Evolutionary conservation across 2,888 invertebrate species (phyloP).

Genomic region (Lasioglossum villosulum): DNA sequence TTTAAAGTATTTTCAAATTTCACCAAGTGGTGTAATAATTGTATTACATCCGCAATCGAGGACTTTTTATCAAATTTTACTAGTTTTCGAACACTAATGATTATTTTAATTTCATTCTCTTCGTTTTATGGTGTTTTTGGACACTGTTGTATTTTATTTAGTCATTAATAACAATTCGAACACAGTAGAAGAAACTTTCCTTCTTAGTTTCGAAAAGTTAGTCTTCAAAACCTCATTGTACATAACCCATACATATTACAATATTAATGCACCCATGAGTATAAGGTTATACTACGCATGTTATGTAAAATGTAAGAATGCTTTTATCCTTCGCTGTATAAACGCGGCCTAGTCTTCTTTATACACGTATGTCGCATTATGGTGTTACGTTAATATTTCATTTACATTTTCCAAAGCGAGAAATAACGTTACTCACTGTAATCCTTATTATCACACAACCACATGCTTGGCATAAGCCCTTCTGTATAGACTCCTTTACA

Average conservation of each 20-base stretch:
- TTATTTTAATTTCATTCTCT: neutral
- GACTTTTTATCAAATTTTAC: neutral
- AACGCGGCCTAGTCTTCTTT: neutral
- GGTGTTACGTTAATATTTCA: conserved; percentile 15
- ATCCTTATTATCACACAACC: conserved; percentile 4
- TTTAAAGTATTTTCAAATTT: too few relatives aligned
- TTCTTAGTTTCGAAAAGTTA: neutral
- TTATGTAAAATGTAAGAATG: neutral
- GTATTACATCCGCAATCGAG: too few relatives aligned
- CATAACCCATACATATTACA: too few relatives aligned
- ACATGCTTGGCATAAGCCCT: neutral
- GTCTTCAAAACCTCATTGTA: neutral
- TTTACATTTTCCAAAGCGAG: conserved; percentile 12
- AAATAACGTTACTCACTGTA: conserved; percentile 1
- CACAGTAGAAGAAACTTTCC: neutral
- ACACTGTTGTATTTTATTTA: neutral
- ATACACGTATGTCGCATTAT: neutral
- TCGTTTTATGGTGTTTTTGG: neutral
- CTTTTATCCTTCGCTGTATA: neutral
- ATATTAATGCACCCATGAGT: neutral
- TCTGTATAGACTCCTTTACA: neutral
- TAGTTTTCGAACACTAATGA: too few relatives aligned
- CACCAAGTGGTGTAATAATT: too few relatives aligned
- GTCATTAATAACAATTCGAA: neutral
- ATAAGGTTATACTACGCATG: neutral